Evolutionary conservation across 1,140 invertebrate genomes (phyloP).

Genomic region (Heliconius himera): DNA sequence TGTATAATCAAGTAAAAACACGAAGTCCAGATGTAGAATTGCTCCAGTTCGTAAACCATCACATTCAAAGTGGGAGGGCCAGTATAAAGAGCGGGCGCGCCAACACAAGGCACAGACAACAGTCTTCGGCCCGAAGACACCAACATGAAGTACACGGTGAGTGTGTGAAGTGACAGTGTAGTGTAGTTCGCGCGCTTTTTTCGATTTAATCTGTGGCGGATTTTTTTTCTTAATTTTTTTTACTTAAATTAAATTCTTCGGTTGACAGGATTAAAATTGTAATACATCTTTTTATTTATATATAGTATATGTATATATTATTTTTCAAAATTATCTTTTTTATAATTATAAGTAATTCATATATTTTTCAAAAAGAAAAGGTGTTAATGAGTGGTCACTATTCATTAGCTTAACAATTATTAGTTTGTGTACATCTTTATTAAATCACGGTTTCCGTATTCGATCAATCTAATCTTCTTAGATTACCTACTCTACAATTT

Average conservation of each 20-base stretch:
- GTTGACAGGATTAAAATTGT: too few species aligned
- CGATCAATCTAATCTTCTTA: slow-evolving; percentile 43
- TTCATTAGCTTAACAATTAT: background rate
- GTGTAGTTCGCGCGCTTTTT: slow-evolving; percentile 12
- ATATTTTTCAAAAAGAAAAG: too few species aligned
- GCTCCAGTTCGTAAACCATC: slow-evolving; percentile 48
- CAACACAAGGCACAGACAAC: slow-evolving; percentile 60
- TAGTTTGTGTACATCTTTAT: background rate
- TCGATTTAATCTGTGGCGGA: background rate
- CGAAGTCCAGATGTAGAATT: slow-evolving; percentile 30
- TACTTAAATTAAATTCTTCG: background rate
- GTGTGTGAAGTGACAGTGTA: slow-evolving; percentile 58
- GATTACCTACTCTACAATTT: slow-evolving; percentile 47
- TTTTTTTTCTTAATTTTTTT: slow-evolving; percentile 9
- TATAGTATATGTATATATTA: too few species aligned
- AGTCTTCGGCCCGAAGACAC: slow-evolving; percentile 77
- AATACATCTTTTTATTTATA: too few species aligned
- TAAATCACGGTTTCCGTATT: background rate
- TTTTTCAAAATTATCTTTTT: background rate
- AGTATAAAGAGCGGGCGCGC: slow-evolving; percentile 62
- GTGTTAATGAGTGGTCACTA: too few species aligned
- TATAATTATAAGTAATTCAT: background rate
- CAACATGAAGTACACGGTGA: slow-evolving; percentile 78
- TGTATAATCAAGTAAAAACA: slow-evolving; percentile 11
- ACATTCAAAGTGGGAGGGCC: slow-evolving; percentile 70